Conservation (phyloP, 2,113 vertebrate genomes). For the Mus spicilegus region DNA sequence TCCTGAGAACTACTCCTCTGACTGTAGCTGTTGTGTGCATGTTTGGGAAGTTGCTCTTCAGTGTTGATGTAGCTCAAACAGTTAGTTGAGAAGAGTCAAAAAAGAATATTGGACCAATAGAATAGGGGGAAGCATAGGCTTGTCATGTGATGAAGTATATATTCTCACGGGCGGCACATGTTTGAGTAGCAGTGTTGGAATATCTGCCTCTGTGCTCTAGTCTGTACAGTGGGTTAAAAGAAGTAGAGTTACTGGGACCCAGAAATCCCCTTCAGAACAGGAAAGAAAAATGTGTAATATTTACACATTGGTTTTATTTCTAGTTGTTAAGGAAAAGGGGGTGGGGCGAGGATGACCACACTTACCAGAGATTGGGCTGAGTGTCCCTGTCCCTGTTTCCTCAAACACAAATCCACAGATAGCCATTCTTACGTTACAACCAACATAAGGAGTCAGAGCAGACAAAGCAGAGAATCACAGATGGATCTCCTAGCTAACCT, state of each 20-base stretch:
- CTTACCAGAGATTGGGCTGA: neutral
- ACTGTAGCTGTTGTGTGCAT: neutral
- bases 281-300: neutral
- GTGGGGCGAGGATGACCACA: neutral
- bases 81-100: neutral
- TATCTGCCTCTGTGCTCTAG: neutral
- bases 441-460: neutral
- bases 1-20: conserved; percentile 50
- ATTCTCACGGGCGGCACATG: neutral
- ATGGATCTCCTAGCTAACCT: neutral
- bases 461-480: neutral
- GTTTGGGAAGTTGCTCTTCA: conserved; percentile 44
- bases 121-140: neutral
- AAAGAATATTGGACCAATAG: neutral
- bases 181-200: neutral
- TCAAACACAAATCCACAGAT: neutral
- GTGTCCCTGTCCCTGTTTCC: neutral
- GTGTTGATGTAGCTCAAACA: conserved; percentile 6
- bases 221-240: neutral
- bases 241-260: neutral
- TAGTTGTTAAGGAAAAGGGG: neutral
- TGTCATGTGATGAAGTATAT: neutral
- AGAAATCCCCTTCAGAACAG: neutral
- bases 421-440: neutral
- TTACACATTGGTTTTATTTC: neutral